A percentile compares a stretch with the other conserved stretches of the same genome.
These are phyloP conservation scores for Syrista parreyssii DNA, from an alignment of 2,888 invertebrate species.

Conservation along the genomic window DNA sequence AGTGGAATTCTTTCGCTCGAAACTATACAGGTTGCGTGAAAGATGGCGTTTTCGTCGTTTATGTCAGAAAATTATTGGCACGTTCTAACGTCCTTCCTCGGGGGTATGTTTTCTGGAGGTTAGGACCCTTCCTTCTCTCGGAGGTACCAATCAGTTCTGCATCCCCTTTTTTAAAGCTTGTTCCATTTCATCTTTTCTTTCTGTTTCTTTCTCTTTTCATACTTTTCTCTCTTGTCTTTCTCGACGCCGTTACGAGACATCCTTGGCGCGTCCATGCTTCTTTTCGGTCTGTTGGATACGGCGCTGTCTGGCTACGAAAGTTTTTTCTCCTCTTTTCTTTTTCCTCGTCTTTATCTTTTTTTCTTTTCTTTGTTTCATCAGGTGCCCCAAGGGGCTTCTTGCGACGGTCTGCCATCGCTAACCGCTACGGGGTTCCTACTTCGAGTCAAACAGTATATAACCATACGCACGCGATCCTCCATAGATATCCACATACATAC, in stretches of 20 bases:
- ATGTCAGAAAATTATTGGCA: not conserved
- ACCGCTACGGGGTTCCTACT: not conserved
- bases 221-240: not conserved
- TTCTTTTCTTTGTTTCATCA: not conserved
- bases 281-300: not conserved
- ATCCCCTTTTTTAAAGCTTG: not conserved
- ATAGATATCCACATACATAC: not conserved
- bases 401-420: not conserved
- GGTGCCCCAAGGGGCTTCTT: not conserved
- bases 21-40: not conserved
- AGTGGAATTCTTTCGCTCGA: not conserved
- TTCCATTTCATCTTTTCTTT: slow-evolving; percentile 25
- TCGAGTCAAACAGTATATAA: not conserved
- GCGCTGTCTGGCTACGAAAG: not conserved
- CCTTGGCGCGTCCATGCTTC: not conserved
- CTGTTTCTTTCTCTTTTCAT: not conserved
- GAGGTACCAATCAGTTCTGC: not conserved
- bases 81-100: not conserved
- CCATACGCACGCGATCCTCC: not conserved
- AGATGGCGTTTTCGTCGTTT: not conserved
- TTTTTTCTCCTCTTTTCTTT: slow-evolving; percentile 10
- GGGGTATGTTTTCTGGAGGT: not conserved
- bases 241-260: not conserved
- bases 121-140: not conserved
- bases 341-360: not conserved